phyloP scores from a whole-genome alignment of 2,888 invertebrate genomes.

The Caenorhabditis panamensis region DNA sequence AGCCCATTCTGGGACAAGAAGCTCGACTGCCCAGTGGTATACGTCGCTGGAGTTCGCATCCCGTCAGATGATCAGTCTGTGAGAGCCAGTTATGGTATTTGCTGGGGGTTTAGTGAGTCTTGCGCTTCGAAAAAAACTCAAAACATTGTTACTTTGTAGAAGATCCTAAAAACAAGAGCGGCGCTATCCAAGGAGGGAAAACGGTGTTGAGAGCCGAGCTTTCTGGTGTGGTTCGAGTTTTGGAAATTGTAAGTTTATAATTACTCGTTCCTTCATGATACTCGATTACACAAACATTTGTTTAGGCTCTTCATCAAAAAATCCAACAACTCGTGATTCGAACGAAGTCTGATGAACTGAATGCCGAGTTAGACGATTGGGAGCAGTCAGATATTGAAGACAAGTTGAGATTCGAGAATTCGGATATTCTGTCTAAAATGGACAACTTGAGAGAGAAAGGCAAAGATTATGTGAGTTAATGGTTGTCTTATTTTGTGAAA shows the following conservation, averaged over 20 bases:
- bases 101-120: not conserved
- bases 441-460: not conserved
- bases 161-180: not conserved
- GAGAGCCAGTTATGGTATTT: not conserved
- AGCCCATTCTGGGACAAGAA: not conserved
- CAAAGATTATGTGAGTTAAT: not conserved
- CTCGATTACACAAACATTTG: not conserved
- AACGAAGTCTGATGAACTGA: not conserved
- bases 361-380: not conserved
- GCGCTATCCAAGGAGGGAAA: not conserved
- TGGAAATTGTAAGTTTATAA: constrained; percentile 7
- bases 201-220: constrained; percentile 2
- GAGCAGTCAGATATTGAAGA: not conserved
- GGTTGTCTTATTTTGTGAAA: not conserved
- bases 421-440: not conserved
- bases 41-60: not conserved
- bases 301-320: not conserved
- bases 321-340: not conserved
- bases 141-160: not conserved
- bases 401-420: not conserved
- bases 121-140: not conserved
- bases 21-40: not conserved
- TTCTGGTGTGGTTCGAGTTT: not conserved
- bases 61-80: not conserved
- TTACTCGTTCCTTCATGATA: not conserved